phyloP scores from a whole-genome alignment of 2,888 invertebrate species.

The Rhingia campestris region DNA sequence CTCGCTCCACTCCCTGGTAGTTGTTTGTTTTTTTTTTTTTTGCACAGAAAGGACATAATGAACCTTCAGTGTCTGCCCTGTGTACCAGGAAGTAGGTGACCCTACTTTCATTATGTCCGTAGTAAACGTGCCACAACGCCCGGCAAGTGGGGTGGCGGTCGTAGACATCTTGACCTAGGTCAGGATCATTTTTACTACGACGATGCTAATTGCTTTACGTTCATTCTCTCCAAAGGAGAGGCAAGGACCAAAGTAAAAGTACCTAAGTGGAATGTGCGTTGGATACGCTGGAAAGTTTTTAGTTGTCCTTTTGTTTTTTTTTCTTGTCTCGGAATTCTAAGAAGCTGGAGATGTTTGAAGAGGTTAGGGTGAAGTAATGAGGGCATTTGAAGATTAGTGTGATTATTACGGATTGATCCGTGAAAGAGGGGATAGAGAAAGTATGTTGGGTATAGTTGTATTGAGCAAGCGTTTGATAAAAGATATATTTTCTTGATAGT shows the following conservation, averaged over 20 bases:
- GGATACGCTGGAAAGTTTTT: too few species aligned
- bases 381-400: too few species aligned
- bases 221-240: constrained; percentile 55
- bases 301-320: too few species aligned
- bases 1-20: constrained; percentile 33
- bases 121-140: constrained; percentile 28
- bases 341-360: too few species aligned
- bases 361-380: too few species aligned
- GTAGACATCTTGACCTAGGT: constrained; percentile 57
- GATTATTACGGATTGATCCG: too few species aligned
- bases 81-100: constrained; percentile 45
- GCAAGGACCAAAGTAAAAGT: constrained; percentile 5
- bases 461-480: too few species aligned
- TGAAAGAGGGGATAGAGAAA: too few species aligned
- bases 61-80: constrained; percentile 36
- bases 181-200: constrained; percentile 73
- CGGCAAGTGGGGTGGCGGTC: not conserved
- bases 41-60: constrained; percentile 47
- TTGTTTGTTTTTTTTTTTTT: not conserved
- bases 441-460: too few species aligned
- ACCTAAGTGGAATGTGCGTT: too few species aligned
- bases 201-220: constrained; percentile 68
- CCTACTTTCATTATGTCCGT: constrained; percentile 42
- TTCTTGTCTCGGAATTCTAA: too few species aligned
- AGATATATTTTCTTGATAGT: too few species aligned